Evolutionary conservation across 2,888 invertebrate genomes (phyloP).

Genomic region (Eretmocerus hayati): DNA sequence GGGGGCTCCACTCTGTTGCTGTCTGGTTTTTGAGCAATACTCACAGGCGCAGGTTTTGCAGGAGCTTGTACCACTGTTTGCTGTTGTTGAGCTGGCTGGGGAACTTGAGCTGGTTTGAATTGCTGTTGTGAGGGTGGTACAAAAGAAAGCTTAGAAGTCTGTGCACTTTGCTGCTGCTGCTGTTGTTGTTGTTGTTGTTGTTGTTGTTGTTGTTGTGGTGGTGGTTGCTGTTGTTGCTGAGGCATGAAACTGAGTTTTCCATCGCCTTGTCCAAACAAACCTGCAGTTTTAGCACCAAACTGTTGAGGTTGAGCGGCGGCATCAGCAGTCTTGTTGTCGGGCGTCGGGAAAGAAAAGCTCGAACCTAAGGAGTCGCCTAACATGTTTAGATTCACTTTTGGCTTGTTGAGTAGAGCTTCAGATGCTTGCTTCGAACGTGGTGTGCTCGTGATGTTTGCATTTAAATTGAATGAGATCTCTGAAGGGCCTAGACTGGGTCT

Average conservation of each 20-base stretch:
- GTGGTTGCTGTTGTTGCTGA: constrained; percentile 4
- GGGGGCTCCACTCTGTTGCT: constrained; percentile 3
- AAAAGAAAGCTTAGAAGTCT: constrained; percentile 12
- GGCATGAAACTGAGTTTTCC: constrained; percentile 8
- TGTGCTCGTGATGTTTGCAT: constrained; percentile 33
- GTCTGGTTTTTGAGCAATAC: constrained; percentile 1
- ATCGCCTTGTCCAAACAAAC: constrained; percentile 9
- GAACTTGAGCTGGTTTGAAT: not conserved
- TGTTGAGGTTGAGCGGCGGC: not conserved
- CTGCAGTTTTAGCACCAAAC: constrained; percentile 8
- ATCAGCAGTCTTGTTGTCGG: constrained; percentile 2
- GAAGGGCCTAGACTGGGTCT: constrained; percentile 23
- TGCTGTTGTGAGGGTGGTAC: constrained; percentile 11
- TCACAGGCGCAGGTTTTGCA: not conserved
- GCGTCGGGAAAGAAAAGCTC: constrained; percentile 12
- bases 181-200: not conserved
- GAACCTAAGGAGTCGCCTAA: constrained; percentile 26
- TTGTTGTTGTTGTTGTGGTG: not conserved
- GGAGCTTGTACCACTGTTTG: constrained; percentile 2
- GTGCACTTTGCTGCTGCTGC: constrained; percentile 6
- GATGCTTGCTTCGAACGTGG: constrained; percentile 27
- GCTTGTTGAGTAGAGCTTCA: not conserved
- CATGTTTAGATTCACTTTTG: constrained; percentile 6
- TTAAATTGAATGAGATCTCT: constrained; percentile 33
- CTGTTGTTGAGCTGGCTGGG: not conserved